Evolutionary conservation across 2,797 vertebrate genomes (phyloP), one percentile per base, ranked within the genome.

Genomic region (Podarcis lilfordi): DNA sequence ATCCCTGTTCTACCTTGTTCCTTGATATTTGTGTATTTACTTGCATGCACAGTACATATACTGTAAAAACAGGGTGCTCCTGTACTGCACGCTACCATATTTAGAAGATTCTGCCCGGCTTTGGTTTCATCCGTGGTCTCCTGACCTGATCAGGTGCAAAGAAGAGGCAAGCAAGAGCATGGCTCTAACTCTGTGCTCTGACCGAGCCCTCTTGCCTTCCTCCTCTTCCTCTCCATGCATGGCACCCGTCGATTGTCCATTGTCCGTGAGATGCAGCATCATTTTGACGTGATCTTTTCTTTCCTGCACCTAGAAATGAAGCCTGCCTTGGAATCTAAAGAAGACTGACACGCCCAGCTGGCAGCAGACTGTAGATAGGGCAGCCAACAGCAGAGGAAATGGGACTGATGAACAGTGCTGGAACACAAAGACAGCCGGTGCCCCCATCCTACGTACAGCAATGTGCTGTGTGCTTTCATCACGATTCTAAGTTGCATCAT

Each of bases 231-330:
- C 32, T 80, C 32, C 23, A 37, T 23, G 6, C 25, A 61, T 15
- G 23, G 21, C 21, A 40, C 9, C 32, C 8, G n/a, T 15, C 9
- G 1, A 59, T 10, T n/a, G 25, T 2, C 7, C 4, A 13, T 23
- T 64, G 59, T n/a, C 17, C 17, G 5, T 19, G 37, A 79, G 15
- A 59, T 25, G 1, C 59, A 61, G 29, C 25, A 83, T 78, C n/a
- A 37, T 69, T 71, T 40, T 83, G 82, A 88, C 17, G 5, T 29
- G 4, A 0, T 23, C 5, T 43, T 92, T 92, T 87, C 3, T 17
- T 37, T 45, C 11, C 8, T 64, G 55, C 35, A 2, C 69, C 35
- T 88, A 96, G 95, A 87, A 75, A 71, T 0, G 10, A 95, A 94
- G 64, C 37, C 92, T 69, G 84, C 76, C 86, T 64, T 3, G 29